Base-by-base conservation (phyloP, 2,113 vertebrate species). In the Nerophis lumbriciformis region DNA sequence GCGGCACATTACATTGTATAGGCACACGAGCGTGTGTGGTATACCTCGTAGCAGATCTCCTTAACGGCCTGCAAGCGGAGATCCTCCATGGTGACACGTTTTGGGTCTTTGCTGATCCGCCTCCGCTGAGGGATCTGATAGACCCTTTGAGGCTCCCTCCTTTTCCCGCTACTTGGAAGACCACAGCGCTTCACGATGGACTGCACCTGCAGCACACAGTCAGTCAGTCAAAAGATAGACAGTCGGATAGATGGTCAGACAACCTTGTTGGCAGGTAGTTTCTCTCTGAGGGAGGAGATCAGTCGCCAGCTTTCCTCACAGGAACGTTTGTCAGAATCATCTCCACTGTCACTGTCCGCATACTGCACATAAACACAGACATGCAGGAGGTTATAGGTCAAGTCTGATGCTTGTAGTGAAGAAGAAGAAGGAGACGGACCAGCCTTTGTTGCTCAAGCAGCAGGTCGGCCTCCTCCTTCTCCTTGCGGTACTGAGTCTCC, bases 281-380 rank as follows among this genome's bases (percentile, higher is more conserved):
- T 93, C 81, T 95, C 92, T 19, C 94, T 79, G 50, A 95, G 85
- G 0, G 93, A 93, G 0, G 93, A 92, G 54, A 95, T 94, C 36
- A 95, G 91, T 13, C 92, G 89, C 93, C 94, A 95, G 78, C 93
- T 94, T 71, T 95, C 93, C 75, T 95, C 93, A 9, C 94, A 95
- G 5, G 93, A 95, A 0, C 93, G 91, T 80, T 95, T 94, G 82
- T 95, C 93, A 0, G 93, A 95, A 81, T 95, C 93, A 0, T 95
- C 93, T 0, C 94, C 94, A 0, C 93, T 94, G 85, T 94, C 93
- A 0, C 93, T 94, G 64, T 94, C 93, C 0, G 91, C 92, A 0
- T 93, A 94, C 93, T 63, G 8, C 15, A 7, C 6, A 28, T 3
- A 52, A 15, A 61, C 6, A 48, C 35, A 42, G 2, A 42, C 7